phyloP scores from a whole-genome alignment of 2,888 invertebrate species.

The Tenodera sinensis region DNA sequence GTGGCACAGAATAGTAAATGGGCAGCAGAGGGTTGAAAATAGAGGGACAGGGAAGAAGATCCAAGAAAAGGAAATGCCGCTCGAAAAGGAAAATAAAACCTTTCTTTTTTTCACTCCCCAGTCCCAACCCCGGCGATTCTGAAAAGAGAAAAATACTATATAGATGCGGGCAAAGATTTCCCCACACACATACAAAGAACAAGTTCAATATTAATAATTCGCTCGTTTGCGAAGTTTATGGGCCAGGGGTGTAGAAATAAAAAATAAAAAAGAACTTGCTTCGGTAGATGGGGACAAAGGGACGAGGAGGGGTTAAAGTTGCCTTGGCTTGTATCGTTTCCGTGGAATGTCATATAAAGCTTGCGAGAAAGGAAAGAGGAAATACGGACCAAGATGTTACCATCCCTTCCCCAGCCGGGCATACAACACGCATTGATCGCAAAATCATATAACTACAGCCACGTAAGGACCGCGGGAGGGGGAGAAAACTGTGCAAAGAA shows the following conservation, averaged over 20 bases:
- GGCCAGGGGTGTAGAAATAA: constrained; percentile 15
- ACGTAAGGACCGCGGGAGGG: neutral
- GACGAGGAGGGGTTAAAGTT: neutral
- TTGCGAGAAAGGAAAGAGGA: neutral
- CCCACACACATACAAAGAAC: constrained; percentile 30
- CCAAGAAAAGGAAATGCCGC: constrained; percentile 1
- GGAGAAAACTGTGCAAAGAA: neutral
- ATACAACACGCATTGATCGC: constrained; percentile 17
- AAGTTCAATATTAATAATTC: constrained; percentile 32
- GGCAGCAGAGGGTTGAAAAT: neutral
- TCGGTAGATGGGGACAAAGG: constrained; percentile 1
- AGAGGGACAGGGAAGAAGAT: neutral
- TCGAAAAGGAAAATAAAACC: neutral
- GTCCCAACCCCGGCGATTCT: neutral
- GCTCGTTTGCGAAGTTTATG: constrained; percentile 31
- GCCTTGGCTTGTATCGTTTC: constrained; percentile 23
- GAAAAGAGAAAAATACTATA: neutral
- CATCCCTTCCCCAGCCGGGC: neutral
- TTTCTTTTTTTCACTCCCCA: neutral
- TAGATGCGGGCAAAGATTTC: constrained; percentile 18
- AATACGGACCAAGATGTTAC: constrained; percentile 23
- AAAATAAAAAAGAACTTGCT: neutral
- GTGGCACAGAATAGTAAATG: neutral
- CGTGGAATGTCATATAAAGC: constrained; percentile 19
- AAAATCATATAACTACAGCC: constrained; percentile 14